Conservation (phyloP, 2,797 vertebrate species). For the Philypnodon macrostomus region DNA sequence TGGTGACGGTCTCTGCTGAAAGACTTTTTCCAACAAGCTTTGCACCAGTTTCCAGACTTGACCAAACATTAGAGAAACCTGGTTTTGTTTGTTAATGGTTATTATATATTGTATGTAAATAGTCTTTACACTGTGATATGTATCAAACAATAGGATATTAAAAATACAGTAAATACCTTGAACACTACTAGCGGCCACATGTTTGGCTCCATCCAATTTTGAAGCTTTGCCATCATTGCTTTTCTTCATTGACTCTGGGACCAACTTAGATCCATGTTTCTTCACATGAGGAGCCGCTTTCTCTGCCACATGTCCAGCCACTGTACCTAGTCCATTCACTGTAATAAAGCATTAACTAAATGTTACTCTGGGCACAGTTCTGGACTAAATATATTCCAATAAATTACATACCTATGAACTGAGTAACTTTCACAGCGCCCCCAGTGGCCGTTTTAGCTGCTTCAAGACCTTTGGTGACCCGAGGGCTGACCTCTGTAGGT, state of each 20-base stretch:
- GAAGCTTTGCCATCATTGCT: constrained; percentile 82
- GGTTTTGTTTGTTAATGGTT: constrained; percentile 9
- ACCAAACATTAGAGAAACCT: constrained; percentile 92
- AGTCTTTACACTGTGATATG: too few relatives aligned
- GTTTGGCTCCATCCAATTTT: constrained; percentile 85
- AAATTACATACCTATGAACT: constrained; percentile 83
- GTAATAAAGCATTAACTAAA: constrained; percentile 11
- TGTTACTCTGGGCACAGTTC: background rate
- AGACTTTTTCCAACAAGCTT: constrained; percentile 89
- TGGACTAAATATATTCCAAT: background rate
- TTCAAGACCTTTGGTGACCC: constrained; percentile 82
- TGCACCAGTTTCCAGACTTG: constrained; percentile 88
- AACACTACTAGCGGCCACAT: constrained; percentile 86
- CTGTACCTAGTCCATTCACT: constrained; percentile 89
- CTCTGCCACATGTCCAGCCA: constrained; percentile 85
- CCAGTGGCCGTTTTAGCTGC: constrained; percentile 85
- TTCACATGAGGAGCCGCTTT: constrained; percentile 91
- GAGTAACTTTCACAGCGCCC: constrained; percentile 90
- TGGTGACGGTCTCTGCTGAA: constrained; percentile 86
- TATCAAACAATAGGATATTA: too few relatives aligned
- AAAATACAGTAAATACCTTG: constrained; percentile 86
- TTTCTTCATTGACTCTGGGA: constrained; percentile 90
- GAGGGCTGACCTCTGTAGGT: constrained; percentile 86
- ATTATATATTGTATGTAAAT: background rate
- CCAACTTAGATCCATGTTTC: constrained; percentile 89